These are phyloP conservation scores for Galerucella calmariensis DNA, from an alignment of 2,888 invertebrate species.

Conservation along the genomic window DNA sequence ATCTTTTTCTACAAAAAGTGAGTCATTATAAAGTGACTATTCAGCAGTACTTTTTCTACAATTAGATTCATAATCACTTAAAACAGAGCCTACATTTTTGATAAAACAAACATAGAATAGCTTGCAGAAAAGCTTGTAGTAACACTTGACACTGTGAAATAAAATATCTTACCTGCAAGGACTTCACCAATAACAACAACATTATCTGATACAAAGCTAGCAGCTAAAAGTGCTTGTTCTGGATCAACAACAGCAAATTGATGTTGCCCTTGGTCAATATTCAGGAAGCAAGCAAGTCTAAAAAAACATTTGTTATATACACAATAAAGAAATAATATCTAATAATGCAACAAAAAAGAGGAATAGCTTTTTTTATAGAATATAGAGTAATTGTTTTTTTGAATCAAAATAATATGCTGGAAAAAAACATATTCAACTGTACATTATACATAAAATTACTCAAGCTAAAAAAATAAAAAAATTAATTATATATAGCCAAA, in stretches of 20 bases:
- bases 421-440: no score
- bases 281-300: slow-evolving; percentile 73
- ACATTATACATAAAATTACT: no score
- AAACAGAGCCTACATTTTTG: background rate
- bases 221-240: slow-evolving; percentile 71
- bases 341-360: background rate
- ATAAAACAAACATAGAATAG: no score
- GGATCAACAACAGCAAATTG: slow-evolving; percentile 72
- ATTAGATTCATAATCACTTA: background rate
- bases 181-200: slow-evolving; percentile 67
- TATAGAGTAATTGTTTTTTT: background rate
- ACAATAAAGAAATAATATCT: background rate
- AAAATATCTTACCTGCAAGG: slow-evolving; percentile 44
- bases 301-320: slow-evolving; percentile 41
- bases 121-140: no score
- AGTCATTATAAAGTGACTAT: slow-evolving; percentile 1
- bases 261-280: slow-evolving; percentile 66
- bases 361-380: background rate
- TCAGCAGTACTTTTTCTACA: background rate
- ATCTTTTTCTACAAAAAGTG: slow-evolving; percentile 41
- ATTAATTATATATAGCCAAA: no score
- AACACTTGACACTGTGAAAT: slow-evolving; percentile 6
- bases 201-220: slow-evolving; percentile 63
- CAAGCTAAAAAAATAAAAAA: no score
- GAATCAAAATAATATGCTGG: no score